Conservation (phyloP, 1,140 invertebrate species). For the Drosophila watanabei region DNA sequence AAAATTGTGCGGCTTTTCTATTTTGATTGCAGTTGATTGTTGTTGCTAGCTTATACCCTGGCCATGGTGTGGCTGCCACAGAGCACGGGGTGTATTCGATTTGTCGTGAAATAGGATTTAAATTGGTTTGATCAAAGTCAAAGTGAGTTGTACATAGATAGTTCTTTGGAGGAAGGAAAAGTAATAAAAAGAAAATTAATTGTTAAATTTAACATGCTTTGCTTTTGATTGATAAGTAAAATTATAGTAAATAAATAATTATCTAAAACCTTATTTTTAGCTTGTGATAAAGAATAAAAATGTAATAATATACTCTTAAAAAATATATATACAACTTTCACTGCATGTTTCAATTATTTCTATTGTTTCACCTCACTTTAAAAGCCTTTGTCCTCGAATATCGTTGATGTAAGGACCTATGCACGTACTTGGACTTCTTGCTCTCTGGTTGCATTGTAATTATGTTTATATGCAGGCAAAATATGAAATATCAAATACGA, state of each 20-base stretch:
- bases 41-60: slow-evolving; percentile 36
- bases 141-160: not conserved
- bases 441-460: slow-evolving; percentile 50
- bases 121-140: not conserved
- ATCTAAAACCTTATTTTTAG: not conserved
- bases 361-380: not conserved
- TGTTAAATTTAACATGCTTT: not conserved
- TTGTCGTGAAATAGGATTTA: not conserved
- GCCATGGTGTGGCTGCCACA: not conserved
- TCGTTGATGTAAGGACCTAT: not conserved
- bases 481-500: slow-evolving; percentile 61
- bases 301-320: not conserved
- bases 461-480: slow-evolving; percentile 55
- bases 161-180: not conserved
- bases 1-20: slow-evolving; percentile 70
- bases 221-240: not conserved
- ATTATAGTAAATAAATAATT: not conserved
- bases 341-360: not conserved
- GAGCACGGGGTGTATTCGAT: not conserved
- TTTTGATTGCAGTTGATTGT: slow-evolving; percentile 71
- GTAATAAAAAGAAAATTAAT: not conserved
- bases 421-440: slow-evolving; percentile 47
- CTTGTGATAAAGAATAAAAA: not conserved
- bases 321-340: not conserved
- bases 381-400: slow-evolving; percentile 9